Conservation (phyloP, 2,113 vertebrate genomes). For the Stigmatopora argus region DNA sequence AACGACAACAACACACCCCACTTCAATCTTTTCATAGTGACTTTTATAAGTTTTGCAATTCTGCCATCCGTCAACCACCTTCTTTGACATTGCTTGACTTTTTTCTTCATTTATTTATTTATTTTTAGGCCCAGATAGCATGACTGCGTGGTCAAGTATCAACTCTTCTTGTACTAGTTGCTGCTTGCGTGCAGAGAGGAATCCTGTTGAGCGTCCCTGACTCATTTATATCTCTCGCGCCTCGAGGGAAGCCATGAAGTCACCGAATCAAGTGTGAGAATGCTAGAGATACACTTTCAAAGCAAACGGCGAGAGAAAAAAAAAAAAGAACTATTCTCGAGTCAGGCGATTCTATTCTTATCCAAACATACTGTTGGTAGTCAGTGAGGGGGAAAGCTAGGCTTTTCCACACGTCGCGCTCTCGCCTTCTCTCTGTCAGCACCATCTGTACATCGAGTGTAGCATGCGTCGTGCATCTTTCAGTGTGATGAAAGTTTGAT, state of each 20-base stretch:
- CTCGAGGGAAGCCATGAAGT: slow-evolving; percentile 60
- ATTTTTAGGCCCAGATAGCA: slow-evolving; percentile 22
- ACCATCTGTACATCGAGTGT: slow-evolving; percentile 35
- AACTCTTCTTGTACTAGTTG: slow-evolving; percentile 42
- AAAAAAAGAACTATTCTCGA: slow-evolving; percentile 46
- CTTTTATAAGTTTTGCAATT: not conserved
- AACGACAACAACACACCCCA: not conserved
- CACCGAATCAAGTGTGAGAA: slow-evolving; percentile 68
- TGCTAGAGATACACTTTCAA: slow-evolving; percentile 64
- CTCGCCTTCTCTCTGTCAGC: slow-evolving; percentile 9
- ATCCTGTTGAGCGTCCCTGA: slow-evolving; percentile 53
- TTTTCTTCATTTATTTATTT: slow-evolving; percentile 4
- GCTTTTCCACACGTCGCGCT: not conserved
- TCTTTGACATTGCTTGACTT: slow-evolving; percentile 4
- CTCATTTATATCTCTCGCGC: slow-evolving; percentile 55
- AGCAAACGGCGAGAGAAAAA: slow-evolving; percentile 55
- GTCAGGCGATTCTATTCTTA: slow-evolving; percentile 55
- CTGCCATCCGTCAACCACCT: not conserved
- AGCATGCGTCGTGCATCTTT: slow-evolving; percentile 26
- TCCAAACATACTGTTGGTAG: slow-evolving; percentile 44
- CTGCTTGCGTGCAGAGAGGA: slow-evolving; percentile 65
- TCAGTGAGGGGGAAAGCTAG: slow-evolving; percentile 3
- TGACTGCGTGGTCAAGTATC: slow-evolving; percentile 27
- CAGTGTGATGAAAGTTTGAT: slow-evolving; percentile 26
- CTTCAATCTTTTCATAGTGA: not conserved